These are phyloP conservation scores for Saccopteryx bilineata DNA, from an alignment of 2,113 vertebrate genomes.

Conservation along the genomic window DNA sequence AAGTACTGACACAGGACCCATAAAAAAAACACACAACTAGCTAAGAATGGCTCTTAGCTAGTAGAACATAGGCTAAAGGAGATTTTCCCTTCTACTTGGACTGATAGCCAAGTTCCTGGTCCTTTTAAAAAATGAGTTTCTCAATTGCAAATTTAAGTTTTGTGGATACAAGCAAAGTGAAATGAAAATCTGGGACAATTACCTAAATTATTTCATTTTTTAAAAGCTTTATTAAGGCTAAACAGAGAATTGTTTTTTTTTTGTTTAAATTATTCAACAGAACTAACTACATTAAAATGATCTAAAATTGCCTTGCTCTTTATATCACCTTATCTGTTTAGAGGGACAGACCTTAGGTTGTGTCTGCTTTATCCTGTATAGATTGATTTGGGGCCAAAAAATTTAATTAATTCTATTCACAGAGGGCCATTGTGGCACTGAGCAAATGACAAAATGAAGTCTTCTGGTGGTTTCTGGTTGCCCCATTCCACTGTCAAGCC, in stretches of 20 bases:
- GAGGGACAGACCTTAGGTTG: constrained; percentile 77
- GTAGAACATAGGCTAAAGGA: not conserved
- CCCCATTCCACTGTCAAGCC: constrained; percentile 6
- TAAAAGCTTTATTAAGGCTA: constrained; percentile 70
- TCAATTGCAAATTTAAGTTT: constrained; percentile 53
- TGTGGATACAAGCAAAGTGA: constrained; percentile 47
- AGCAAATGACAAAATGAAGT: constrained; percentile 39
- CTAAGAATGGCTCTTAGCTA: not conserved
- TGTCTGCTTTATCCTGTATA: constrained; percentile 69
- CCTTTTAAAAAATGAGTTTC: constrained; percentile 47
- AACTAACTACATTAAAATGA: constrained; percentile 77
- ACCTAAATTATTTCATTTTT: constrained; percentile 77
- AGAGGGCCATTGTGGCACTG: constrained; percentile 43
- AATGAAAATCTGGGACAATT: constrained; percentile 73
- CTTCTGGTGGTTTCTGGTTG: constrained; percentile 29
- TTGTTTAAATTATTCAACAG: constrained; percentile 78
- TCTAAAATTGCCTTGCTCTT: constrained; percentile 77
- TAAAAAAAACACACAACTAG: not conserved
- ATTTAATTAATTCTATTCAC: constrained; percentile 81
- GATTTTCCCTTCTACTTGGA: not conserved
- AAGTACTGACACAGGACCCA: not conserved
- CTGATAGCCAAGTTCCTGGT: not conserved
- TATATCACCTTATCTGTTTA: constrained; percentile 77
- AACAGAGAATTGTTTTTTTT: constrained; percentile 55
- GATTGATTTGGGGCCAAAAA: constrained; percentile 76